Evolutionary conservation across 2,113 vertebrate genomes (phyloP), one percentile per base, ranked within the genome.

Genomic region (Gopherus flavomarginatus): DNA sequence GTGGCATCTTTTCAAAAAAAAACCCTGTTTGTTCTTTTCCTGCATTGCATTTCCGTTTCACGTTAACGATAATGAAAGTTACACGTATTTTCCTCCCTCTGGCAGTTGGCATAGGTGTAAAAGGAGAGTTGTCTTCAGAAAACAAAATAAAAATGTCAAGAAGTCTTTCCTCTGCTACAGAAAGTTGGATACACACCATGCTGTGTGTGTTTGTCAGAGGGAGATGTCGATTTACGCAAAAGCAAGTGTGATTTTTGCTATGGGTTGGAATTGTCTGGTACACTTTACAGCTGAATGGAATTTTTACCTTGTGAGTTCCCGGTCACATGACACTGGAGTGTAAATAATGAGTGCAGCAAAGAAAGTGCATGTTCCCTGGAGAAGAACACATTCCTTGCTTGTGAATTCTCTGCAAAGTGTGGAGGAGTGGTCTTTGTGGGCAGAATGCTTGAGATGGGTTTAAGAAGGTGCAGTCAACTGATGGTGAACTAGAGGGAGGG

Each of bases 261-360:
- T 21, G 19, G 59, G 4, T 26, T 52, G 47, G 72, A 29, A 47
- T 78, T 4, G 13, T 47, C 75, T 78, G 42, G 11, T 42, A 78
- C 47, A 29, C 24, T 3, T 42, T 27, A 47, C 75, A 78, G 24
- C 75, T 19, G 38, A 4, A 2, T 38, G 27, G 0, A 85, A 4
- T 53, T 83, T 85, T 83, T 85, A 84, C 42, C 26, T 50, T 22
- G 4, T 5, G 9, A 52, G 17, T 35, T 81, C 4, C 5, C 49
- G 10, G 62, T 44, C 81, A 19, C 6, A 31, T 24, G 54, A 19
- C 0, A 0, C 29, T 11, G 21, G n/a, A 65, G 5, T 12, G 9
- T 6, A 49, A 47, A 50, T 8, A 7, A 2, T 1, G 29, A 85
- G 13, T 50, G 22, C 38, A 0, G 0, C 8, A 3, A 8, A 27